Evolutionary conservation across 2,888 invertebrate genomes (phyloP).

Genomic region (Argyresthia albistria): DNA sequence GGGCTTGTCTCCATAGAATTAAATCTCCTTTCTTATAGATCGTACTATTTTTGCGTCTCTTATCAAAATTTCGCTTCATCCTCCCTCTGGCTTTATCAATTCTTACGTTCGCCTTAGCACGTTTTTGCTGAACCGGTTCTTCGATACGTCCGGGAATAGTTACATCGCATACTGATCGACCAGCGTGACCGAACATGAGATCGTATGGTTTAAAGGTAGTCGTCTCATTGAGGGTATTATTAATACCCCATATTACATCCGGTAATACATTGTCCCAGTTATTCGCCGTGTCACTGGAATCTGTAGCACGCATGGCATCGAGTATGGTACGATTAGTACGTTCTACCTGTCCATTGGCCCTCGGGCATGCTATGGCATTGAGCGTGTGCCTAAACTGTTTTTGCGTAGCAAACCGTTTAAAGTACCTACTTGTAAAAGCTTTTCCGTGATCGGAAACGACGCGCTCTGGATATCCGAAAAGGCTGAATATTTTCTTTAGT

Average conservation of each 20-base stretch:
- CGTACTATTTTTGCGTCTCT: conserved; percentile 7
- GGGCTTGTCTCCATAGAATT: conserved; percentile 12
- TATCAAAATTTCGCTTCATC: conserved; percentile 12
- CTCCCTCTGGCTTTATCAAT: background rate
- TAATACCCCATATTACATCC: conserved; percentile 17
- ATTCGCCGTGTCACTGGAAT: conserved; percentile 11
- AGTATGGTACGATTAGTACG: conserved; percentile 16
- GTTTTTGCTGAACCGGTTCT: background rate
- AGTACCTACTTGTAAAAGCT: background rate
- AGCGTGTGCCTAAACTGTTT: conserved; percentile 15
- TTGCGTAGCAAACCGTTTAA: conserved; percentile 16
- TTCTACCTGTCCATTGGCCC: conserved; percentile 7
- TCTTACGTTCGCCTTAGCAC: background rate
- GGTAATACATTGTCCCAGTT: background rate
- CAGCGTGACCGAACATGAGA: conserved; percentile 15
- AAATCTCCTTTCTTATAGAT: conserved; percentile 15
- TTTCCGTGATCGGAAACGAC: conserved; percentile 1
- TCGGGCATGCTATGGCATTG: background rate
- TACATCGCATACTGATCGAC: conserved; percentile 10
- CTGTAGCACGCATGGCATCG: conserved; percentile 13
- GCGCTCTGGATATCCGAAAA: conserved; percentile 11
- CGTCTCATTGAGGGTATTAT: conserved; percentile 14
- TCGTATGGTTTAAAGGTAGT: conserved; percentile 14
- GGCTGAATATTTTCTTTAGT: conserved; percentile 14
- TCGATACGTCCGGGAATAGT: background rate